These are phyloP conservation scores for Etheostoma nigrum DNA, from an alignment of 2,797 vertebrate genomes.

Conservation along the genomic window DNA sequence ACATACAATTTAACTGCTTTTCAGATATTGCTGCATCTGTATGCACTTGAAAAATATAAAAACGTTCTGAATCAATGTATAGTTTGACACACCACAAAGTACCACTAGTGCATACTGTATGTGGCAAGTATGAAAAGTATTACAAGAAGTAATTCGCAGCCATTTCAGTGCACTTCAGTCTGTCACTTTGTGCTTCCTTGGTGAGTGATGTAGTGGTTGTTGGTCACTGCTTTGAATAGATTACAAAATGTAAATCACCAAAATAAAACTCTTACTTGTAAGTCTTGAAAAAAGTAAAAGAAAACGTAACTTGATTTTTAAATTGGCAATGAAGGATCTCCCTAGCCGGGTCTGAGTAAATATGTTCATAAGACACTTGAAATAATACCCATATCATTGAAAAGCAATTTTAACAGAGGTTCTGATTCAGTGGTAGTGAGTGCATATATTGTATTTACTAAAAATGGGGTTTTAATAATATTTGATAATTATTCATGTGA, in stretches of 20 bases:
- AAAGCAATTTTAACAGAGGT: background rate
- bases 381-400: background rate
- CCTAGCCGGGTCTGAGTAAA: background rate
- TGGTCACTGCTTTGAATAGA: background rate
- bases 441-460: background rate
- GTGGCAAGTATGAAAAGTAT: background rate
- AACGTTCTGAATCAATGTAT: conserved; percentile 8
- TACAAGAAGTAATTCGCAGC: background rate
- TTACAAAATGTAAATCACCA: background rate
- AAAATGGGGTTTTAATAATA: background rate
- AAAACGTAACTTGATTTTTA: background rate
- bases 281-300: background rate
- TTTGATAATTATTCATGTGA: conserved; percentile 10
- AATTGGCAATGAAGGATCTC: background rate
- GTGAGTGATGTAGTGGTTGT: conserved; percentile 3
- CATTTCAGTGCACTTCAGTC: background rate
- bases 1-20: background rate
- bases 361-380: background rate
- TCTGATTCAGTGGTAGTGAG: background rate
- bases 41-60: background rate
- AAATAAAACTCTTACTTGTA: conserved; percentile 5
- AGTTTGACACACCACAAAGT: background rate
- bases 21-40: background rate
- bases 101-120: background rate
- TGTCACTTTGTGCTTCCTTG: conserved; percentile 2